Evolutionary conservation across 2,888 invertebrate species (phyloP).

Genomic region (Seira musarum): DNA sequence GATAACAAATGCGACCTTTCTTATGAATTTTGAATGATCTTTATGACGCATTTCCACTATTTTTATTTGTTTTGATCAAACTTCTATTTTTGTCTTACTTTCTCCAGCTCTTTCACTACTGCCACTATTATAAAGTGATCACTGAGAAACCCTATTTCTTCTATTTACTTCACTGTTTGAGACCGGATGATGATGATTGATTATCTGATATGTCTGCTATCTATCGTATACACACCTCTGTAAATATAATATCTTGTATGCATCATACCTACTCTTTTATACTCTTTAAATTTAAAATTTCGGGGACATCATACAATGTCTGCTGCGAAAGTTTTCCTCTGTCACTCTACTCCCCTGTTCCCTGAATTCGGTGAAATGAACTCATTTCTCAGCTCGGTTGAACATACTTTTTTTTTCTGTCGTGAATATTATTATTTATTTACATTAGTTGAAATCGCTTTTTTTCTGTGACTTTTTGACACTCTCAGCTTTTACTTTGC

Average conservation of each 20-base stretch:
- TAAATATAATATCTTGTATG: not conserved
- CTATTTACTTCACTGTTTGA: slow-evolving; percentile 30
- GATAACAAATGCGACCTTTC: too few species aligned
- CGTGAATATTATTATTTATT: not conserved
- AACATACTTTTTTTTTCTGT: slow-evolving; percentile 4
- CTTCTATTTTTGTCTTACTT: slow-evolving; percentile 9
- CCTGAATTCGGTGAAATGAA: not conserved
- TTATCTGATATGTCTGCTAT: slow-evolving; percentile 18
- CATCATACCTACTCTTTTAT: not conserved
- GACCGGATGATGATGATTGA: slow-evolving; percentile 38
- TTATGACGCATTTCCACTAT: not conserved
- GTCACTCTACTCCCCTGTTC: not conserved
- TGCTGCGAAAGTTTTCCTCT: not conserved
- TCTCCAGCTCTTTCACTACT: slow-evolving; percentile 11
- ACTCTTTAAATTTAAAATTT: not conserved
- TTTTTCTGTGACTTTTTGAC: slow-evolving; percentile 16
- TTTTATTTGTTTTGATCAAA: not conserved
- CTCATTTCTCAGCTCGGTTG: not conserved
- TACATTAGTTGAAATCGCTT: slow-evolving; percentile 13
- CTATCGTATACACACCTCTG: not conserved
- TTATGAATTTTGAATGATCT: too few species aligned
- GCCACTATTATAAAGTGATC: slow-evolving; percentile 10
- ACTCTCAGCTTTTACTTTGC: not conserved
- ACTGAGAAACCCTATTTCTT: not conserved
- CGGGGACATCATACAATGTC: not conserved